Conservation (phyloP, 2,888 invertebrate genomes). For the Ptilodon capucinus region DNA sequence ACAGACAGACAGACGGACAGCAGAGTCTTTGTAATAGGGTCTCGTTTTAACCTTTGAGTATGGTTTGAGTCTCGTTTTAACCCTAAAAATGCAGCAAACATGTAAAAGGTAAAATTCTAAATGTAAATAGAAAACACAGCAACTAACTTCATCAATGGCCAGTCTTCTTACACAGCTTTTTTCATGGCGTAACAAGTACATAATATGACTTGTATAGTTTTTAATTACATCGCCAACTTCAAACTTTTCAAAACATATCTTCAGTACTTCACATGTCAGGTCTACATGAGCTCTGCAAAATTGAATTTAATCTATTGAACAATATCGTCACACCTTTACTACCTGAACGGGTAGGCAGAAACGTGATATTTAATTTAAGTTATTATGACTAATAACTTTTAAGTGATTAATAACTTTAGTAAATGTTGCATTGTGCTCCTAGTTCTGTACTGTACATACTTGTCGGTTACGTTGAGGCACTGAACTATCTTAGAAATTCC, state of each 20-base stretch:
- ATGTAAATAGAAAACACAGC: constrained; percentile 13
- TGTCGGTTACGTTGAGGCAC: constrained; percentile 80
- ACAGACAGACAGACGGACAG: too few species aligned
- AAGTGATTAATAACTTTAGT: background rate
- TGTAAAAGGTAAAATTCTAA: too few species aligned
- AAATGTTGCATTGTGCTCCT: background rate
- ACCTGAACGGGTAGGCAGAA: too few species aligned
- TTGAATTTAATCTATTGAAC: background rate
- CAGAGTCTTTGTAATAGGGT: too few species aligned
- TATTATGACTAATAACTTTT: too few species aligned
- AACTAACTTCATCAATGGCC: constrained; percentile 84
- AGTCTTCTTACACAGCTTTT: constrained; percentile 84
- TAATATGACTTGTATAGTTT: constrained; percentile 82
- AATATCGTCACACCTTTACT: too few species aligned
- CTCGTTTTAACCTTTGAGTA: too few species aligned
- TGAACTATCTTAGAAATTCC: constrained; percentile 84
- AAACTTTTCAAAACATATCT: constrained; percentile 80
- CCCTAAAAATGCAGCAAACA: too few species aligned
- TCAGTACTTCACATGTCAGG: constrained; percentile 42
- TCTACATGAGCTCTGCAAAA: constrained; percentile 34
- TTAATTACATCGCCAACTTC: constrained; percentile 82
- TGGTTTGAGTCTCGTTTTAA: too few species aligned
- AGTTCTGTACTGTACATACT: constrained; percentile 40
- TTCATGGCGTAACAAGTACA: constrained; percentile 84
- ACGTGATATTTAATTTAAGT: too few species aligned